Evolutionary conservation across 2,113 vertebrate species (phyloP), one percentile per base, ranked within the genome.

Genomic region (Collichthys lucidus): DNA sequence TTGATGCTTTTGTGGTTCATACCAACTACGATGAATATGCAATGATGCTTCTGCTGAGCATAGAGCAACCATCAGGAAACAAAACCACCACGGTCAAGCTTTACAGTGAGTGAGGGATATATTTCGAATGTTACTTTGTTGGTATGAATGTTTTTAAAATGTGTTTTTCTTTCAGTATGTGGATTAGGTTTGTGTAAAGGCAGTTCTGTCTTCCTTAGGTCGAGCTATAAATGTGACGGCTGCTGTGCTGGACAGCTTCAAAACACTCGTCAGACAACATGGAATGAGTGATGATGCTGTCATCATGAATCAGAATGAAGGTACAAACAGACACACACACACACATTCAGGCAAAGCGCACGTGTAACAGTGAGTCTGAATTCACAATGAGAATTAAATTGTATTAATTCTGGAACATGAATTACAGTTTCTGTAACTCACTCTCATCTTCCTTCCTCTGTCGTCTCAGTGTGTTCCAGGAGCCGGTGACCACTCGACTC

Each of bases 11-110:
- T 0, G 96, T 99, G 72, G 95, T 96, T 55, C 93, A 89, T 62
- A 96, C 96, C 62, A 95, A 98, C 92, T 97, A 98, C 0, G 88
- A 96, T 0, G 96, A 98, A 46, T 97, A 95, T 0, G 96, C 96
- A 17, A 91, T 96, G 64, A 74, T 97, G 53, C 80, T 96, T 59
- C 94, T 91, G 92, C 77, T 92, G 64, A 93, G 95, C 84, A 97
- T 94, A 77, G 84, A 93, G 66, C 95, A 92, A 53, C 88, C 31
- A 11, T 90, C 82, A 3, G 95, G 94, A 11, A 90, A 73, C 17
- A 69, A 77, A 78, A 95, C 86, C 61, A 93, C 90, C 6, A 95
- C 88, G 0, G 76, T 94, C 80, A 97, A 96, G 78, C 96, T 99
- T 55, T 97, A 96, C 0, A 96, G 97, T 98, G 92, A 29, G 85